phyloP scores from a whole-genome alignment of 1,140 invertebrate species.

The Aphaenogaster ashmeadi region DNA sequence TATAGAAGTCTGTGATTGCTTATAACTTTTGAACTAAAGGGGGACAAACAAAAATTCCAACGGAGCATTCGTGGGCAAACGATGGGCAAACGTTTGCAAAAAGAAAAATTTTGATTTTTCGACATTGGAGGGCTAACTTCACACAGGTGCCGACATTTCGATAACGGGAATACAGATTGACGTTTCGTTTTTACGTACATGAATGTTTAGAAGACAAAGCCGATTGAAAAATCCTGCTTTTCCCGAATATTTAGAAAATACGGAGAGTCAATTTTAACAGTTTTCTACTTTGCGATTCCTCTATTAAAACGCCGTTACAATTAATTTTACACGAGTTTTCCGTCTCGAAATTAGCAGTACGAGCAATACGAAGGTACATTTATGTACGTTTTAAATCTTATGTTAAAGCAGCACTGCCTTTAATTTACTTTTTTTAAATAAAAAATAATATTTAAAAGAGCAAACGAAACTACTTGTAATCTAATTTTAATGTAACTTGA shows the following conservation, averaged over 20 bases:
- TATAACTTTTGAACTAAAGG: too few relatives aligned
- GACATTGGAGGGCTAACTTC: too few relatives aligned
- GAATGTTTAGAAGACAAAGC: neutral
- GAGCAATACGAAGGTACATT: neutral
- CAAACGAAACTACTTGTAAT: neutral
- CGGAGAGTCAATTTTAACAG: too few relatives aligned
- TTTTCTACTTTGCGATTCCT: neutral
- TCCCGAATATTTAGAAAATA: neutral
- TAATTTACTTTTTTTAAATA: neutral
- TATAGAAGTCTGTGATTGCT: too few relatives aligned
- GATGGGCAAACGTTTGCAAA: too few relatives aligned
- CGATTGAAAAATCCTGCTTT: neutral
- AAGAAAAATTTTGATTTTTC: too few relatives aligned
- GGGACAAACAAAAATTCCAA: too few relatives aligned
- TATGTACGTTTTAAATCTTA: neutral
- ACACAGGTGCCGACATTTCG: neutral
- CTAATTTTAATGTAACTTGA: neutral
- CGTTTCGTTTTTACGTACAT: neutral
- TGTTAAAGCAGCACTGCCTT: neutral
- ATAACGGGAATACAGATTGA: neutral
- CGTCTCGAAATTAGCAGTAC: too few relatives aligned
- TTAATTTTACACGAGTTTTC: too few relatives aligned
- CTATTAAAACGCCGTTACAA: neutral
- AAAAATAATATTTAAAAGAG: neutral
- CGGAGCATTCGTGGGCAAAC: too few relatives aligned